phyloP scores from a whole-genome alignment of 1,140 invertebrate genomes.

The Temnothorax curvispinosus region DNA sequence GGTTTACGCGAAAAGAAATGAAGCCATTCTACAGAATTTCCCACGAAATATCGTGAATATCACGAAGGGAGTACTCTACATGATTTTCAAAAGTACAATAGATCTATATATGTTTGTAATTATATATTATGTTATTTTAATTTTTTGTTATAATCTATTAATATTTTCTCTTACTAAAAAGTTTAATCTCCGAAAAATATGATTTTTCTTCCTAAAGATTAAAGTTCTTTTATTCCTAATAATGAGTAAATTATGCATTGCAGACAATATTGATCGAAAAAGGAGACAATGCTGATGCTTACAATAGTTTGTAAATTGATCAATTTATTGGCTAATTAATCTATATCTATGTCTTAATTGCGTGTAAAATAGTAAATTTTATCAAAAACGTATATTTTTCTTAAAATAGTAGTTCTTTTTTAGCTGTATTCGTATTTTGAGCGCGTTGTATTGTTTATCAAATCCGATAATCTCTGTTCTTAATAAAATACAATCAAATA shows the following conservation, averaged over 20 bases:
- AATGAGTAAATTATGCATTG: neutral
- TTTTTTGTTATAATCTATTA: neutral
- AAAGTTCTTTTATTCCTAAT: neutral
- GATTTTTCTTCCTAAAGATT: neutral
- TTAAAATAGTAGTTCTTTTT: neutral
- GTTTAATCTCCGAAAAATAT: neutral
- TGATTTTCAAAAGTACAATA: neutral
- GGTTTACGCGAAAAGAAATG: neutral
- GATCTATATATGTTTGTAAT: neutral
- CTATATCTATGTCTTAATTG: neutral
- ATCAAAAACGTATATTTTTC: neutral
- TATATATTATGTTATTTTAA: neutral
- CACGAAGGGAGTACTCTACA: neutral
- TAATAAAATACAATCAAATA: conserved; percentile 12
- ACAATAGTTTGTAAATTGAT: neutral
- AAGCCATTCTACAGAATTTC: neutral
- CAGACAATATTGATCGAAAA: neutral
- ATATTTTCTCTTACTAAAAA: neutral
- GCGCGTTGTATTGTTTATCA: neutral
- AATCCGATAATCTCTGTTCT: neutral
- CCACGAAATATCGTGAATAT: neutral
- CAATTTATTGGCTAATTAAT: neutral
- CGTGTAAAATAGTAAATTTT: neutral
- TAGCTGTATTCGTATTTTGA: neutral
- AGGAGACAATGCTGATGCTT: neutral